phyloP scores from a whole-genome alignment of 2,113 vertebrate genomes.

The Channa maculata region DNA sequence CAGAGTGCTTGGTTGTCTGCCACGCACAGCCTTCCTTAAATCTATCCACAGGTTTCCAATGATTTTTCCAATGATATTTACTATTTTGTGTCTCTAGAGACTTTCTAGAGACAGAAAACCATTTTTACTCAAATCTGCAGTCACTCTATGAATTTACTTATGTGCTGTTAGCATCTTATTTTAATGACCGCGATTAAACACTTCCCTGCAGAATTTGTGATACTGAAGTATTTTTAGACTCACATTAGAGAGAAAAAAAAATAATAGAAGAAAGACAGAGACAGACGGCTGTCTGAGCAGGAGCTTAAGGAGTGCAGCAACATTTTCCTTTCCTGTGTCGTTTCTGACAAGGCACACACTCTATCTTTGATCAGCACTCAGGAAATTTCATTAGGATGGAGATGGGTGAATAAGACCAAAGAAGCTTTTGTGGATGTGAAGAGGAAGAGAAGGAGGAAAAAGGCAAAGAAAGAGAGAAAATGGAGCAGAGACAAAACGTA shows the following conservation, averaged over 20 bases:
- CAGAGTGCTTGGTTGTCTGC: too few relatives aligned
- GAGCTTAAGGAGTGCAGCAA: slow-evolving; percentile 43
- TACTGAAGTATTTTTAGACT: neutral
- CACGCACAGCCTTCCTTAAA: too few relatives aligned
- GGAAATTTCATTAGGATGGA: slow-evolving; percentile 77
- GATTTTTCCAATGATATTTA: too few relatives aligned
- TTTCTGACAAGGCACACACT: slow-evolving; percentile 69
- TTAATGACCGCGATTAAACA: neutral
- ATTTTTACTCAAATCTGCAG: too few relatives aligned
- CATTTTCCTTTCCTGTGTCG: slow-evolving; percentile 64
- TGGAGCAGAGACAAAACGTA: too few relatives aligned
- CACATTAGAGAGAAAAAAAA: neutral
- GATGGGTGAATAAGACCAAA: slow-evolving; percentile 70
- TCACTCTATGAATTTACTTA: neutral
- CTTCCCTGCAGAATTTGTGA: neutral
- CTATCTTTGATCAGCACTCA: slow-evolving; percentile 78
- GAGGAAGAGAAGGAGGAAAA: slow-evolving; percentile 59
- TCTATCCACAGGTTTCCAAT: too few relatives aligned
- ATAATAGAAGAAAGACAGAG: slow-evolving; percentile 44
- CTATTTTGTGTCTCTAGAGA: too few relatives aligned
- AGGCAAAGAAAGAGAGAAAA: slow-evolving; percentile 44
- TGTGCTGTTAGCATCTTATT: neutral
- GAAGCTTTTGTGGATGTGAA: slow-evolving; percentile 62
- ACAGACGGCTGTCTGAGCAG: slow-evolving; percentile 27
- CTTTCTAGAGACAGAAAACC: too few relatives aligned